Base-by-base conservation (phyloP, 2,888 invertebrate species). In the Deilephila elpenor region DNA sequence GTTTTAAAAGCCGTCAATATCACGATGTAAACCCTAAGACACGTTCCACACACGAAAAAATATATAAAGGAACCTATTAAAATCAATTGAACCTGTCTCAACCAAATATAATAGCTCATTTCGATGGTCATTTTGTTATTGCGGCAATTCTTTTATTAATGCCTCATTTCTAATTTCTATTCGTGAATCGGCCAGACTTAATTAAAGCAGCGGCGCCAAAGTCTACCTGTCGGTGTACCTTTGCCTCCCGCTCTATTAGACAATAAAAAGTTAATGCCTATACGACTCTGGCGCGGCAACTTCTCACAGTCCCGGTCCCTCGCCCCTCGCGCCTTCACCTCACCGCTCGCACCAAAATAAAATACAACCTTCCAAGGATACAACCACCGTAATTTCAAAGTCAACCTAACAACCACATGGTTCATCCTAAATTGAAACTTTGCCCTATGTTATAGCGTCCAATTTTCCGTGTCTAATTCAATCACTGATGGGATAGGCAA, bases 341-440 rank as follows among this genome's bases (percentile, higher is more conserved):
- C 84, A 72, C 78, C 79, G 76, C 83, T 75, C 77, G 79, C 82
- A 87, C 83, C 86, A 90, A 91, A 92, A 92, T 89, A 93, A 91
- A 93, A 94, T 89, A 90, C 84, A 93, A 93, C 93, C 92, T 93
- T 92, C 90, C 92, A 94, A 93, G 94, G 94, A 93, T 94, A 93
- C 93, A 92, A 93, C 90, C 91, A 90, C 86, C 90, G 90, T 93
- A 91, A 92, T 91, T 90, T 91, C 80, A 88, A 87, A 88, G 85
- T 85, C 80, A 83, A 89, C 89, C 78, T 83, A 86, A 84, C 81
- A 79, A 77, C 78, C 73, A 72, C 71, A 72, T 73, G 75, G 73
- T 78, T 32, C 85, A 85, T 79, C 76, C 79, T 71, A 91, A 85
- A 82, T 75, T 82, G 75, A 75, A 84, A 89, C 81, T 80, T 79